These are phyloP conservation scores for Nipponacmea schrenckii DNA, from an alignment of 2,888 invertebrate species.

Conservation along the genomic window DNA sequence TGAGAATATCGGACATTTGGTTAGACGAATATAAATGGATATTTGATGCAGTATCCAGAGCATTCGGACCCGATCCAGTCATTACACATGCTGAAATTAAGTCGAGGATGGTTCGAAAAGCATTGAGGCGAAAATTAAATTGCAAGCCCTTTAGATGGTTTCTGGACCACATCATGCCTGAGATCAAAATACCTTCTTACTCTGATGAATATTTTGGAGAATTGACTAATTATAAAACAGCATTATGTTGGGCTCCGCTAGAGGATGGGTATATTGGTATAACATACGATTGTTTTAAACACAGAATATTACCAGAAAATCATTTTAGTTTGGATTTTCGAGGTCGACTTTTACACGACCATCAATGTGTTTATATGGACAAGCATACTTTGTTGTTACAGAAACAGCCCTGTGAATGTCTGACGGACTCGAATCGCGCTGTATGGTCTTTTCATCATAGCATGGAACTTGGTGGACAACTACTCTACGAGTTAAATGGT, in stretches of 20 bases:
- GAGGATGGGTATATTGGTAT: slow-evolving; percentile 40
- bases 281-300: slow-evolving; percentile 45
- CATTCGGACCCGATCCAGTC: slow-evolving; percentile 14
- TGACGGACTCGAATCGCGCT: not conserved
- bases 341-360: slow-evolving; percentile 29
- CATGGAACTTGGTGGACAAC: not conserved
- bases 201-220: slow-evolving; percentile 43
- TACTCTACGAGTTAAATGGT: not conserved
- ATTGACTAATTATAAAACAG: slow-evolving; percentile 38
- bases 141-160: slow-evolving; percentile 98
- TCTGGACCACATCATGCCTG: slow-evolving; percentile 93
- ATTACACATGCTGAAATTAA: slow-evolving; percentile 32
- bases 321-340: slow-evolving; percentile 38
- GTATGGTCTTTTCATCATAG: not conserved
- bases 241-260: slow-evolving; percentile 34
- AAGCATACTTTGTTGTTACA: not conserved
- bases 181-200: slow-evolving; percentile 67
- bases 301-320: slow-evolving; percentile 44
- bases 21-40: slow-evolving; percentile 27
- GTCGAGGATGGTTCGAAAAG: slow-evolving; percentile 70
- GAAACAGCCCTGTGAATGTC: slow-evolving; percentile 8
- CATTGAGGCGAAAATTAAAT: slow-evolving; percentile 81
- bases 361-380: slow-evolving; percentile 20
- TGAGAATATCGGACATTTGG: slow-evolving; percentile 29
- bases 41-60: slow-evolving; percentile 11